Base-by-base conservation (phyloP, 2,113 vertebrate species). In the Tinamus guttatus region DNA sequence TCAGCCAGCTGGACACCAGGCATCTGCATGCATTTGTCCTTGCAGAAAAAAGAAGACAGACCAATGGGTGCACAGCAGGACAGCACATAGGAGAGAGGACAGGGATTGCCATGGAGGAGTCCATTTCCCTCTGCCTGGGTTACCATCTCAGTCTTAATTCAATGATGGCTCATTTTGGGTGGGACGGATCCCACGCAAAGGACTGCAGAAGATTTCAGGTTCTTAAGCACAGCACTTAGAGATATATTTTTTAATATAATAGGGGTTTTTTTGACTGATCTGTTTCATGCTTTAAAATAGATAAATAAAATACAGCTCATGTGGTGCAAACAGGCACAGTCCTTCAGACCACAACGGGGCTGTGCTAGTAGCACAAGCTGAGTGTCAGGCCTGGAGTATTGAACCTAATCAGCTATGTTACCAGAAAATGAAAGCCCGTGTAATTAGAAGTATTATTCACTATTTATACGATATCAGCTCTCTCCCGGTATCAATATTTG, bases 371-470 rank as follows among this genome's bases (percentile, higher is more conserved):
- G 43, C 24, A 12, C 43, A 45, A 51, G 62, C 60, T 54, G 45
- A 71, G 67, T 56, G 56, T 45, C 28, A 2, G 0, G 22, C 19
- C 24, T 45, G 21, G 7, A 38, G 8, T 45, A 51, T 24, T 32
- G 60, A 78, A 78, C 1, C 1, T 51, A 78, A 78, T 67, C 79
- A 81, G 41, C 76, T 45, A 7, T 17, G 49, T 19, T 7, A 45
- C 17, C 56, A 81, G 82, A 43, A 86, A 92, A 86, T 7, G 13
- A 80, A 51, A 6, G 1, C 18, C 41, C 59, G 30, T 0, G 0
- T 85, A 87, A 95, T 93, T 93, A 85, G 73, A 90, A 40, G 24
- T 27, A 13, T 84, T 63, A 86, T 56, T 93, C 88, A 71, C 51
- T 75, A 18, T 75, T 92, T 81, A 75, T 60, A 74, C 3, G 1